phyloP scores from a whole-genome alignment of 2,888 invertebrate species.

The Microctonus aethiopoides region DNA sequence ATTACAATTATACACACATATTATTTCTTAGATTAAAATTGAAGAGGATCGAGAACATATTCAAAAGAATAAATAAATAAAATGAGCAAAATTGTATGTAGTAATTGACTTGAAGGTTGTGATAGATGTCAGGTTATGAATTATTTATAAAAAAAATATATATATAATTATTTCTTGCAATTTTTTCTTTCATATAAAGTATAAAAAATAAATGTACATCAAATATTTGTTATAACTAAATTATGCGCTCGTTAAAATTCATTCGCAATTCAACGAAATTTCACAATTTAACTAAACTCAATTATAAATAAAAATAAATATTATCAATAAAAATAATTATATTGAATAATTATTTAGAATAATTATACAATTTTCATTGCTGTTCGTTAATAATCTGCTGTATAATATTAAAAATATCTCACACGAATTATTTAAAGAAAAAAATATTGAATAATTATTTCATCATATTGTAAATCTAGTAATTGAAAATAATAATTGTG shows the following conservation, averaged over 20 bases:
- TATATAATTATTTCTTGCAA: background rate
- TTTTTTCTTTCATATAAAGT: background rate
- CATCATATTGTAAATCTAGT: too few species aligned
- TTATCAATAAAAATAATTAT: background rate
- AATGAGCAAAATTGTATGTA: background rate
- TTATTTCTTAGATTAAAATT: background rate
- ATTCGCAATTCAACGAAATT: constrained; percentile 11
- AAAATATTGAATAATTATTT: too few species aligned
- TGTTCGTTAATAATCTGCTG: too few species aligned
- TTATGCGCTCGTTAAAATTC: background rate
- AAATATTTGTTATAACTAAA: background rate
- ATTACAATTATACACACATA: too few species aligned
- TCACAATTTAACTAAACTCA: background rate
- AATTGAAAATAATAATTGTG: too few species aligned
- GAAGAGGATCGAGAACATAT: background rate
- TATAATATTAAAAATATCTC: too few species aligned
- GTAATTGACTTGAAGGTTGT: background rate
- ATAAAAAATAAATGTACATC: background rate
- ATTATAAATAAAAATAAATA: background rate
- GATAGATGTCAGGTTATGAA: background rate
- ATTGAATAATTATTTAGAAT: too few species aligned
- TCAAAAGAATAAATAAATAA: background rate
- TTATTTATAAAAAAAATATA: background rate
- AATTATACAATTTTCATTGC: too few species aligned
- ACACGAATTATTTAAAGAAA: too few species aligned